phyloP scores from a whole-genome alignment of 1,140 invertebrate genomes.

The Caenorhabditis tropicalis region DNA sequence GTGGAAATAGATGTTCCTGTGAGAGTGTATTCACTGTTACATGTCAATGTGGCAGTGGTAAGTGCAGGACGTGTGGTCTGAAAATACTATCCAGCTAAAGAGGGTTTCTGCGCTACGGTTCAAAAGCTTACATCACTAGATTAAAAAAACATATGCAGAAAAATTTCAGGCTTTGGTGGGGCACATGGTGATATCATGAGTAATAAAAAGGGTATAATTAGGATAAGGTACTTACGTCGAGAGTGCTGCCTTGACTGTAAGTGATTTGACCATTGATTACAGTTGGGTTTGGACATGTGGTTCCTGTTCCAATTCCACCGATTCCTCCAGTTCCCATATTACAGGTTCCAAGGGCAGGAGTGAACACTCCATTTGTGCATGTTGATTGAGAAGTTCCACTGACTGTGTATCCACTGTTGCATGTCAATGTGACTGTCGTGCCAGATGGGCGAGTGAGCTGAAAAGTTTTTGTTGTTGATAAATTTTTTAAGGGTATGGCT shows the following conservation, averaged over 20 bases:
- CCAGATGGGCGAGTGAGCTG: neutral
- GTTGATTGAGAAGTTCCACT: neutral
- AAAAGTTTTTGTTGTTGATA: too few species aligned
- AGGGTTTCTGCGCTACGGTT: too few species aligned
- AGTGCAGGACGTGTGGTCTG: neutral
- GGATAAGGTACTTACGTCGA: neutral
- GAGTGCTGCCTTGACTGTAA: neutral
- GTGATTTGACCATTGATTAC: neutral
- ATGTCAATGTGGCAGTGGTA: neutral
- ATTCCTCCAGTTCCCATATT: neutral
- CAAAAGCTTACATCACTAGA: too few species aligned
- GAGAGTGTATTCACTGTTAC: neutral
- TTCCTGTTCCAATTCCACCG: neutral
- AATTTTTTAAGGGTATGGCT: too few species aligned
- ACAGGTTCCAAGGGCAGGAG: slow-evolving; percentile 1
- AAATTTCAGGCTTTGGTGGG: too few species aligned
- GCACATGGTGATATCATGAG: neutral
- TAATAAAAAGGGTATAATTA: neutral
- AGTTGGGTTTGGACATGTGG: neutral
- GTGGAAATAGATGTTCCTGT: neutral
- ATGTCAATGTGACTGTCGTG: neutral
- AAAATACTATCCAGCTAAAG: too few species aligned
- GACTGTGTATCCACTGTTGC: neutral
- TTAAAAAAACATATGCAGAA: too few species aligned
- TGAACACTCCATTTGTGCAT: slow-evolving; percentile 18